Evolutionary conservation across 2,797 vertebrate genomes (phyloP).

Genomic region (Gymnothorax reevesii): DNA sequence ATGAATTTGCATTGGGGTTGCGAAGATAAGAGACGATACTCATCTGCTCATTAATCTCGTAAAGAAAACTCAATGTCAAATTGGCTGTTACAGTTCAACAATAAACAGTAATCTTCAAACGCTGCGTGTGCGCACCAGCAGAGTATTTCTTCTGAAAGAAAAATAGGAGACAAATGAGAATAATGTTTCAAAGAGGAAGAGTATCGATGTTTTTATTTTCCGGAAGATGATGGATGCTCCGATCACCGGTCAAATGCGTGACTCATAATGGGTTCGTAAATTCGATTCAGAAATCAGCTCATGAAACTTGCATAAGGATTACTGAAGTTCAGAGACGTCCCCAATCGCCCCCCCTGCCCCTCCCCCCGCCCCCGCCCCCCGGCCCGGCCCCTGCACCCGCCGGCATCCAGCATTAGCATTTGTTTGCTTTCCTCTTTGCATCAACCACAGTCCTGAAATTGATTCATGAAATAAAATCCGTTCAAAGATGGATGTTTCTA

Average conservation of each 20-base stretch:
- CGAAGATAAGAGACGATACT: background rate
- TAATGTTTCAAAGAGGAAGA: background rate
- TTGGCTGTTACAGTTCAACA: background rate
- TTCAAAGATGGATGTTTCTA: background rate
- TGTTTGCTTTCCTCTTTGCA: background rate
- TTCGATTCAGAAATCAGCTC: slow-evolving; percentile 4
- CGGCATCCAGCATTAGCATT: background rate
- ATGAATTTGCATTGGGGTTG: background rate
- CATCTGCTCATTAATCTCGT: background rate
- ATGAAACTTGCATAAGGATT: slow-evolving; percentile 10
- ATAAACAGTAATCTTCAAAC: background rate
- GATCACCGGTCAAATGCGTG: background rate
- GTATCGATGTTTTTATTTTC: background rate
- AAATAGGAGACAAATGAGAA: background rate
- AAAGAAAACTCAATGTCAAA: background rate
- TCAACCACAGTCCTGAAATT: background rate
- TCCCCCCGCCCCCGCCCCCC: background rate
- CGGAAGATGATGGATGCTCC: background rate
- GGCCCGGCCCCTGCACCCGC: background rate
- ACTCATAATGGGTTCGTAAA: background rate
- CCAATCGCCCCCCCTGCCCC: background rate
- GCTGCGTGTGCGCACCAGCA: background rate
- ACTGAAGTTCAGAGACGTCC: background rate
- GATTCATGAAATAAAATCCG: background rate
- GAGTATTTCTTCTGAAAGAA: background rate